A percentile compares a stretch with the other conserved stretches of the same genome.
Conservation (phyloP, 2,113 vertebrate genomes). For the Passerina amoena region DNA sequence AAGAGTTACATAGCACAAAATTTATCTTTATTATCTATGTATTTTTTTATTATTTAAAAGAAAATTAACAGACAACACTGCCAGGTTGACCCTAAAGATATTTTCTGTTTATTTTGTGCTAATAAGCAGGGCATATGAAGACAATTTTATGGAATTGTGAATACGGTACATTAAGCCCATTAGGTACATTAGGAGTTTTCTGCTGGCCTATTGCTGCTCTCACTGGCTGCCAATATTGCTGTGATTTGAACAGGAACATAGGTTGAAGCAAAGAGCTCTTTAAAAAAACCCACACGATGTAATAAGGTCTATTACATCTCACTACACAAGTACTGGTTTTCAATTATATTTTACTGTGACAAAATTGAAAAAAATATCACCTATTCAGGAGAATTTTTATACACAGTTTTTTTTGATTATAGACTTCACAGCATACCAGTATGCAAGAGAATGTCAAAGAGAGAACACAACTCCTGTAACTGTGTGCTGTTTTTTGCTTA, state of each 20-base stretch:
- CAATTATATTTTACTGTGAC: background rate
- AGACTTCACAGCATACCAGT: background rate
- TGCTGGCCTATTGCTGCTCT: background rate
- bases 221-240: background rate
- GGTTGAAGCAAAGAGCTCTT: background rate
- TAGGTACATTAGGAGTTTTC: background rate
- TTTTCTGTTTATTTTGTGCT: background rate
- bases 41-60: background rate
- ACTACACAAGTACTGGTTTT: background rate
- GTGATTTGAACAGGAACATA: background rate
- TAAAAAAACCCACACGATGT: background rate
- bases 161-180: background rate
- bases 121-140: background rate
- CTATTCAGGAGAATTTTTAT: background rate
- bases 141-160: background rate
- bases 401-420: background rate
- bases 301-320: background rate
- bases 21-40: background rate
- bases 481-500: background rate
- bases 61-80: background rate
- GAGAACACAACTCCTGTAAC: background rate
- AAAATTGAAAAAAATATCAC: background rate
- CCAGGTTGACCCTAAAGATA: background rate
- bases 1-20: background rate
- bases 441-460: background rate